phyloP scores from a whole-genome alignment of 2,797 vertebrate genomes.

The Monodelphis domestica region DNA sequence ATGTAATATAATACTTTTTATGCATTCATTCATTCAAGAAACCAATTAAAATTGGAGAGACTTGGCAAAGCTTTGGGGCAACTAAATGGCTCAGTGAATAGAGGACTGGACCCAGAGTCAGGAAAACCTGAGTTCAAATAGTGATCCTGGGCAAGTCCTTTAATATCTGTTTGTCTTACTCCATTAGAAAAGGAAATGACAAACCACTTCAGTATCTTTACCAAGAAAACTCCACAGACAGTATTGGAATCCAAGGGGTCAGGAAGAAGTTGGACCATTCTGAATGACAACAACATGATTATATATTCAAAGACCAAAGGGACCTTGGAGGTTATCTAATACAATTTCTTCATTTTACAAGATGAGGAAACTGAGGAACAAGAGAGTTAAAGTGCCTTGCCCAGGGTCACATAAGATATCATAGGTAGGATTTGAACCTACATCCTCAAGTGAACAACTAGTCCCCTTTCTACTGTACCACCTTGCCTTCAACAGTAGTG shows the following conservation, averaged over 20 bases:
- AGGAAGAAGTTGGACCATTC: no score
- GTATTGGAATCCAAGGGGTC: no score
- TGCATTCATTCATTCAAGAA: not conserved
- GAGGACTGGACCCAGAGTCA: no score
- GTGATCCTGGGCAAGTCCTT: no score
- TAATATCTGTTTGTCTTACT: no score
- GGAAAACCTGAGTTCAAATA: no score
- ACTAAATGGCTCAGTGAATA: no score
- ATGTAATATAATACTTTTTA: not conserved
- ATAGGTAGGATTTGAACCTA: not conserved
- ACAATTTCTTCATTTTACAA: not conserved
- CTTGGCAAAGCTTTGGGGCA: not conserved
- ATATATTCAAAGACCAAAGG: not conserved
- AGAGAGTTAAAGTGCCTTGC: not conserved
- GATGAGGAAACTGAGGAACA: not conserved
- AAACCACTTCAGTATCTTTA: no score
- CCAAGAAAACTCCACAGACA: no score
- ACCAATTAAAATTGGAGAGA: not conserved
- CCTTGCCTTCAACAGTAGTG: not conserved
- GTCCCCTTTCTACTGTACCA: not conserved
- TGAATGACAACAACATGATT: no score
- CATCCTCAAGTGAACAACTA: not conserved
- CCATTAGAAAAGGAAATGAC: no score
- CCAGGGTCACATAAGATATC: not conserved
- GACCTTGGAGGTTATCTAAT: not conserved